Percentiles rank a stretch among this genome's conserved stretches.
Evolutionary conservation across 2,888 invertebrate species (phyloP).

Genomic region (Sceliomorpha sp.): DNA sequence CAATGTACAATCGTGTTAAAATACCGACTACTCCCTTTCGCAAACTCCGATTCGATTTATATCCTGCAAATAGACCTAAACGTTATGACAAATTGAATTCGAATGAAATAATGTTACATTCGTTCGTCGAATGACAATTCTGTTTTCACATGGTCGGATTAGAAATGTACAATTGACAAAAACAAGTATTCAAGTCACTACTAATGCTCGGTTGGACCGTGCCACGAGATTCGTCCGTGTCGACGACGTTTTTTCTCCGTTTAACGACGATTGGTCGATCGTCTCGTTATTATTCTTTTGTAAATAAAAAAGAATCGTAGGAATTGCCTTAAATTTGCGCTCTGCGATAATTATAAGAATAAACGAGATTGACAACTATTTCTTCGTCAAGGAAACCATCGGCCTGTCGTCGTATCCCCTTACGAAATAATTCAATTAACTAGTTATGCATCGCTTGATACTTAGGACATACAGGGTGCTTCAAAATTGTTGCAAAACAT

Average conservation of each 20-base stretch:
- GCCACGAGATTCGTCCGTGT: constrained; percentile 37
- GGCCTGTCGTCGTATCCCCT: constrained; percentile 25
- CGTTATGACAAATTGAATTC: too few species aligned
- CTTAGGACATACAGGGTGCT: constrained; percentile 36
- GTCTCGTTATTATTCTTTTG: not conserved
- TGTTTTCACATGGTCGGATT: too few species aligned
- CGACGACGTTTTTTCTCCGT: constrained; percentile 6
- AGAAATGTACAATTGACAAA: too few species aligned
- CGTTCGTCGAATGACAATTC: too few species aligned
- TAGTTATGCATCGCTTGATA: constrained; percentile 42
- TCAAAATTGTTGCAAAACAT: constrained; percentile 26
- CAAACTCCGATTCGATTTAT: too few species aligned
- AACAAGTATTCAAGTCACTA: too few species aligned
- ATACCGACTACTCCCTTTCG: too few species aligned
- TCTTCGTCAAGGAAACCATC: not conserved
- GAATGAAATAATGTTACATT: too few species aligned
- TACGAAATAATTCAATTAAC: constrained; percentile 41
- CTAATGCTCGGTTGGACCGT: not conserved
- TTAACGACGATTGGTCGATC: constrained; percentile 12
- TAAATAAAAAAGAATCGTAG: not conserved
- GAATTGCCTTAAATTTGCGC: constrained; percentile 1
- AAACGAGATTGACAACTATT: constrained; percentile 1
- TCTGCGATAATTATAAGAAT: constrained; percentile 2
- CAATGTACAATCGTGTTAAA: too few species aligned
- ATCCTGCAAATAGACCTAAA: too few species aligned